Conservation (phyloP, 2,113 vertebrate species). For the Melanerpes formicivorus region DNA sequence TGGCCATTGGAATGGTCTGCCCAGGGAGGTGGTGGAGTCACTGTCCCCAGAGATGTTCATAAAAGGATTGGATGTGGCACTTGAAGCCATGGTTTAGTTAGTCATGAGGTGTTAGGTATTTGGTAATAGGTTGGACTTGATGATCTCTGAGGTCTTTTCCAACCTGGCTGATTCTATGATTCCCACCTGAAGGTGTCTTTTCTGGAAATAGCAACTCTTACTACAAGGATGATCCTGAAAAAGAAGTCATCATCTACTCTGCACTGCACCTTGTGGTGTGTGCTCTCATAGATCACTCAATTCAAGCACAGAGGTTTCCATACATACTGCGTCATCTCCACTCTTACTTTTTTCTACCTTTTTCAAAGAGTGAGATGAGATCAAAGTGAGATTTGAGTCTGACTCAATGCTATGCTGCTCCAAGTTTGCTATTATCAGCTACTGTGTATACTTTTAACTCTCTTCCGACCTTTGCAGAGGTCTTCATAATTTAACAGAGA, state of each 20-base stretch:
- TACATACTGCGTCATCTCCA: not conserved
- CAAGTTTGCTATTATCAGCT: not conserved
- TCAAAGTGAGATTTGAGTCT: no score
- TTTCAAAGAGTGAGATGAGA: not conserved
- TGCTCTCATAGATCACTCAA: fast-evolving
- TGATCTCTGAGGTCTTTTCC: no score
- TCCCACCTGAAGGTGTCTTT: not conserved
- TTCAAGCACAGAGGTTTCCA: not conserved
- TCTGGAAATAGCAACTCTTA: not conserved
- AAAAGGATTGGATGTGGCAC: no score
- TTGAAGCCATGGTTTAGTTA: no score
- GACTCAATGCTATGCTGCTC: not conserved
- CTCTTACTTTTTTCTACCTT: not conserved
- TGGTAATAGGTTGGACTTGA: no score
- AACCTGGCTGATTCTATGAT: no score
- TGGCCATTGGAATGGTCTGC: no score
- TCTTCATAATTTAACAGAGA: not conserved
- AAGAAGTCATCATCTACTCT: not conserved
- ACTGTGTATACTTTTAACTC: not conserved
- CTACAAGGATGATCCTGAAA: not conserved
- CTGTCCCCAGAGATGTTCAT: no score
- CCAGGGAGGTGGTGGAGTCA: no score
- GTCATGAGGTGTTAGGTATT: no score
- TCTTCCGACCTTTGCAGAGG: not conserved
- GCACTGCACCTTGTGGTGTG: not conserved